Conservation (phyloP, 1,140 invertebrate genomes). For the Papilio machaon region DNA sequence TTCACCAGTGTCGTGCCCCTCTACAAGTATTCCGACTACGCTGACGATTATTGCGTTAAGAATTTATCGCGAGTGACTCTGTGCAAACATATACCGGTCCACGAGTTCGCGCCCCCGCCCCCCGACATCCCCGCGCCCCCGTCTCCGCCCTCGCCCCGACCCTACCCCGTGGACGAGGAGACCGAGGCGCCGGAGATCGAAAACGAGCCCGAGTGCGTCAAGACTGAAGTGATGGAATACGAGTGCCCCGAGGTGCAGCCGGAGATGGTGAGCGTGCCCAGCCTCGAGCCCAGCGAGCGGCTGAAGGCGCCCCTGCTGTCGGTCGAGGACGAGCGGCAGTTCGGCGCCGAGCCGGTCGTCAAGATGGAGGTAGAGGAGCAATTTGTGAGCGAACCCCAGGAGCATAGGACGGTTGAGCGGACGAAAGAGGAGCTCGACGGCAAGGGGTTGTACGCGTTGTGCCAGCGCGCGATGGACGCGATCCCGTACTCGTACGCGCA, state of each 20-base stretch:
- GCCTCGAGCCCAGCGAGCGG: conserved; percentile 60
- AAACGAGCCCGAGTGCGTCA: conserved; percentile 37
- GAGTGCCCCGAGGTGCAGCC: conserved; percentile 41
- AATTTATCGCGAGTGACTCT: conserved; percentile 69
- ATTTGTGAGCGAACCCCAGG: conserved; percentile 53
- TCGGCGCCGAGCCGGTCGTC: conserved; percentile 39
- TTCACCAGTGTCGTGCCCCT: conserved; percentile 77
- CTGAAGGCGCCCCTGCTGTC: conserved; percentile 58
- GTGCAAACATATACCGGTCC: conserved; percentile 62
- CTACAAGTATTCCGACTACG: conserved; percentile 78
- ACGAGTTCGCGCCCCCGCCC: conserved; percentile 63
- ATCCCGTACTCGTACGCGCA: conserved; percentile 49
- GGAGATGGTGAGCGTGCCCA: conserved; percentile 51
- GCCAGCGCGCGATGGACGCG: conserved; percentile 45
- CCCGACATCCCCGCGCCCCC: conserved; percentile 57
- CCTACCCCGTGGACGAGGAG: conserved; percentile 55
- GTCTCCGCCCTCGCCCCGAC: conserved; percentile 57
- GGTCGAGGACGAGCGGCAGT: conserved; percentile 49
- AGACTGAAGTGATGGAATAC: conserved; percentile 28
- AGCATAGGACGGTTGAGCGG: conserved; percentile 67
- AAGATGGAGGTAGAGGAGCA: conserved; percentile 45
- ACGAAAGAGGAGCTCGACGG: conserved; percentile 67
- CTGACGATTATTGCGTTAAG: conserved; percentile 75
- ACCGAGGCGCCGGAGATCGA: conserved; percentile 41
- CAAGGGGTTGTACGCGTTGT: conserved; percentile 49